Evolutionary conservation across 2,797 vertebrate genomes (phyloP).

Genomic region (Rhinatrema bivittatum): DNA sequence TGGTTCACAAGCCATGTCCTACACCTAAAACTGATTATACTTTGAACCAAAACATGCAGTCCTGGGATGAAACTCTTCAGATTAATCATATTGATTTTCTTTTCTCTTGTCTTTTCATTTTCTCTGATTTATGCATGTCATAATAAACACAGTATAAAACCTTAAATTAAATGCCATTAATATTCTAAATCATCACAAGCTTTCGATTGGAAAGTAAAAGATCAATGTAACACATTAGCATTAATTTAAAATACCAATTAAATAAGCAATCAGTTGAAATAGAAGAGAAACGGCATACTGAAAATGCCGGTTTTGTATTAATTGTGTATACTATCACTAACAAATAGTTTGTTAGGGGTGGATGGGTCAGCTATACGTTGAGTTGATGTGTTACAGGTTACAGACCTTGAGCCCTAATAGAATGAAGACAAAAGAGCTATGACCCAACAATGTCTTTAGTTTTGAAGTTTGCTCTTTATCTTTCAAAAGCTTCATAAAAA

Average conservation of each 20-base stretch:
- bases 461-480: too few species aligned
- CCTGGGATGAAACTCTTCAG: conserved; percentile 32
- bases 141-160: conserved; percentile 18
- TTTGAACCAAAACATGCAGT: neutral
- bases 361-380: too few species aligned
- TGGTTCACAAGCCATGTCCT: neutral
- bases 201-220: conserved; percentile 29
- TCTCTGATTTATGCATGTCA: conserved; percentile 17
- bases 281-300: too few species aligned
- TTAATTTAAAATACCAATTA: conserved; percentile 7
- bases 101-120: conserved; percentile 12
- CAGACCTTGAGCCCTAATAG: too few species aligned
- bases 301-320: too few species aligned
- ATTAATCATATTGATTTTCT: conserved; percentile 34
- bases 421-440: too few species aligned
- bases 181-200: conserved; percentile 26
- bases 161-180: conserved; percentile 28
- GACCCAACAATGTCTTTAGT: too few species aligned
- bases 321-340: too few species aligned
- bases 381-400: too few species aligned
- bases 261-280: conserved; percentile 22
- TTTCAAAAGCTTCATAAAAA: too few species aligned
- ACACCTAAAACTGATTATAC: conserved; percentile 19
- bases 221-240: conserved; percentile 32
- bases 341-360: too few species aligned